Evolutionary conservation across 1,140 invertebrate genomes (phyloP).

Genomic region (Cyrtorhinus lividipennis): DNA sequence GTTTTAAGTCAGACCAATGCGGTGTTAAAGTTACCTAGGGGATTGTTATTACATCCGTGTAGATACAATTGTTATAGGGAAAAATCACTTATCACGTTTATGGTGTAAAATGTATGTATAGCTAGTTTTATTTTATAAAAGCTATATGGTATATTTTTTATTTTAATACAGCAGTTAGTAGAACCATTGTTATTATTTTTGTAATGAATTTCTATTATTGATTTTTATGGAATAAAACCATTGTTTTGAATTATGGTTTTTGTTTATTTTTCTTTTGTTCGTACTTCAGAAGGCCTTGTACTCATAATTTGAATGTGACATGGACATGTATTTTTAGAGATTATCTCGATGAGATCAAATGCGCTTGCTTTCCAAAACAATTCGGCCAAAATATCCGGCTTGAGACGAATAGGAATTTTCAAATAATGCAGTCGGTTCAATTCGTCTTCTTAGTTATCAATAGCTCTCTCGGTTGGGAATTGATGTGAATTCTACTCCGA

Average conservation of each 20-base stretch:
- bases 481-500: background rate
- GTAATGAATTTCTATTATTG: conserved; percentile 23
- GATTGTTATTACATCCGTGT: conserved; percentile 23
- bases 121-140: conserved; percentile 23
- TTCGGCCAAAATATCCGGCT: background rate
- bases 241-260: conserved; percentile 17
- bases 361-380: background rate
- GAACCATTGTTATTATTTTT: conserved; percentile 24
- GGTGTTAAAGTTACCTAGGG: conserved; percentile 23
- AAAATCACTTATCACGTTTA: conserved; percentile 20
- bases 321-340: background rate
- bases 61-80: conserved; percentile 18
- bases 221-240: conserved; percentile 24
- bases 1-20: conserved; percentile 22
- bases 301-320: background rate
- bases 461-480: too few species aligned
- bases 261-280: conserved; percentile 19
- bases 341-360: background rate
- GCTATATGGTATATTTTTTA: conserved; percentile 19
- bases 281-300: conserved; percentile 6
- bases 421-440: background rate
- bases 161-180: conserved; percentile 21
- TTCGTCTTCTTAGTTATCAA: background rate
- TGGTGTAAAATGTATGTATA: conserved; percentile 22
- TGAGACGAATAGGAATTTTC: background rate